Conservation (phyloP, 2,113 vertebrate genomes). For the Macrotis lagotis region DNA sequence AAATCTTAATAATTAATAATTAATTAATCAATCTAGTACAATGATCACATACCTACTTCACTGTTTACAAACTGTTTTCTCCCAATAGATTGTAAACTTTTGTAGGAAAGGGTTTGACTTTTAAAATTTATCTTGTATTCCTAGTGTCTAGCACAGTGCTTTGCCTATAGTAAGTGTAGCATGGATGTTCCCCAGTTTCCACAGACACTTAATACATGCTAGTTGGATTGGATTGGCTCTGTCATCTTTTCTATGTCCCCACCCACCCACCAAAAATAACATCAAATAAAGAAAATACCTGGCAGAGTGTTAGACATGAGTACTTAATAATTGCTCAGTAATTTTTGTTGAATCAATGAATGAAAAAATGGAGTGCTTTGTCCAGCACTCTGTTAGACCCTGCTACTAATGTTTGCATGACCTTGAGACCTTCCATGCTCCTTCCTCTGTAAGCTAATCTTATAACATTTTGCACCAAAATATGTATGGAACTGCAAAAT, state of each 20-base stretch:
- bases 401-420: neutral
- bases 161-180: neutral
- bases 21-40: neutral
- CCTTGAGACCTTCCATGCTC: neutral
- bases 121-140: neutral
- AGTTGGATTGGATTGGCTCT: neutral
- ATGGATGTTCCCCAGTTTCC: neutral
- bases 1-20: too few relatives aligned
- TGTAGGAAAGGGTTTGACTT: neutral
- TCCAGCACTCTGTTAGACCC: neutral
- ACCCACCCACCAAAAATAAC: neutral
- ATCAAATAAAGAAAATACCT: neutral
- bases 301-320: conserved; percentile 22
- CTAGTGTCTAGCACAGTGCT: neutral
- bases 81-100: neutral
- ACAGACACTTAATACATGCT: neutral
- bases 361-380: neutral
- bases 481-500: conserved; percentile 47
- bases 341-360: neutral
- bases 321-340: neutral
- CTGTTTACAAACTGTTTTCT: neutral
- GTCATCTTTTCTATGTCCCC: neutral
- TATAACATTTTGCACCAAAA: conserved; percentile 31
- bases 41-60: neutral
- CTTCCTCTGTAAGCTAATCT: conserved; percentile 27